phyloP scores from a whole-genome alignment of 2,113 vertebrate species.

The Embiotoca jacksoni region DNA sequence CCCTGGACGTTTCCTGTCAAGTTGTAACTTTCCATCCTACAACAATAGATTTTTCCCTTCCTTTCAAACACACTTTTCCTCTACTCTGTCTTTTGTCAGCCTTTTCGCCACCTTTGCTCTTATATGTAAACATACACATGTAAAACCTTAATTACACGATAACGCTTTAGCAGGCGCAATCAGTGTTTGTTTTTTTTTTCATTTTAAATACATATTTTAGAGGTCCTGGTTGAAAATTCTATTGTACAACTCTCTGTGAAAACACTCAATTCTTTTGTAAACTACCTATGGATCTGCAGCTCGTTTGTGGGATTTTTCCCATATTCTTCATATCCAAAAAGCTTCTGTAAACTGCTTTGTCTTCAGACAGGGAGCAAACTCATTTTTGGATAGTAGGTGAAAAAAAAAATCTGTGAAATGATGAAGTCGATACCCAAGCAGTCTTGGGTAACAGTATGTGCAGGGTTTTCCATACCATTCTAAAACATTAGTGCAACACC shows the following conservation, averaged over 20 bases:
- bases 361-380: too few species aligned
- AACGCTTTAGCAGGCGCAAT: background rate
- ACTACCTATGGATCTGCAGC: background rate
- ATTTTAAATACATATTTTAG: too few species aligned
- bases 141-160: background rate
- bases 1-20: conserved; percentile 51
- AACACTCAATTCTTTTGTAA: too few species aligned
- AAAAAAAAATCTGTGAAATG: background rate
- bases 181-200: background rate
- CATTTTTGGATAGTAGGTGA: too few species aligned
- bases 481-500: too few species aligned
- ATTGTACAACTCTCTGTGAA: too few species aligned
- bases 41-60: conserved; percentile 51
- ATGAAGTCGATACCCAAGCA: background rate
- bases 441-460: background rate
- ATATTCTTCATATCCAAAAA: background rate
- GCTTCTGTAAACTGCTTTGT: background rate
- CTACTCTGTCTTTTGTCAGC: conserved; percentile 3
- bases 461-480: too few species aligned
- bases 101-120: background rate
- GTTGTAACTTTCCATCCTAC: conserved; percentile 49
- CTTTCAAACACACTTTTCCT: conserved; percentile 35
- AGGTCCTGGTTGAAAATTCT: too few species aligned
- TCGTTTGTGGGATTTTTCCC: background rate
- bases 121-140: conserved; percentile 6